Base-by-base conservation (phyloP, 2,888 invertebrate species). In the Drosophila formosana region DNA sequence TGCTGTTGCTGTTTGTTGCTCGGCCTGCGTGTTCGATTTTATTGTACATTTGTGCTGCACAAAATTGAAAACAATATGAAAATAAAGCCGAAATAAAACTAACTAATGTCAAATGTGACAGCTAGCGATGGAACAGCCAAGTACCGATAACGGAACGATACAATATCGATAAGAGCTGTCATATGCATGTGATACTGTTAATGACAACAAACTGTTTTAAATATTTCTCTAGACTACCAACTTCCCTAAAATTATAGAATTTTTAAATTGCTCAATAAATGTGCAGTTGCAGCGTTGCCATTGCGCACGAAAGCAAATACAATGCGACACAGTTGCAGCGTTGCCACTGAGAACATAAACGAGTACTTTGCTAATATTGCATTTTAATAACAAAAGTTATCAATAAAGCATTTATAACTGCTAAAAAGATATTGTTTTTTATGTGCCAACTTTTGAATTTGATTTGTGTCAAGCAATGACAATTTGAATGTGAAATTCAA, bases 21-120 rank as follows among this genome's bases (percentile, higher is more conserved):
- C 4, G 13, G n/a, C 43, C 32, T 55, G 43, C 13, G 11, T 11
- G 25, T 56, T 30, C 32, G 45, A 28, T 55, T 34, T 56, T 49
- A 46, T 58, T 64, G 66, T 57, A 72, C 80, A 84, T 80, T 81
- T 71, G 72, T 68, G 64, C 45, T 39, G 37, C 30, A 45, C 66
- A 32, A 66, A 78, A 47, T 34, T 57, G 46, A 84, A 81, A 84
- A 81, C 75, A 81, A 81, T 65, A 66, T 66, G 75, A 72, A 64
- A 81, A 75, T 77, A 80, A 77, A 66, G 81, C 68, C 70, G 66
- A 83, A 70, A 67, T 69, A 62, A 70, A 84, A 61, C 66, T 55
- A 62, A 65, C 82, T 63, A 60, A 64, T 78, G 80, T 82, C 80
- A 82, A 79, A 78, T 63, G 4, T 82, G 85, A 84, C 80, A 84